Evolutionary conservation across 2,797 vertebrate genomes (phyloP).

Genomic region (Leptodactylus fallax): DNA sequence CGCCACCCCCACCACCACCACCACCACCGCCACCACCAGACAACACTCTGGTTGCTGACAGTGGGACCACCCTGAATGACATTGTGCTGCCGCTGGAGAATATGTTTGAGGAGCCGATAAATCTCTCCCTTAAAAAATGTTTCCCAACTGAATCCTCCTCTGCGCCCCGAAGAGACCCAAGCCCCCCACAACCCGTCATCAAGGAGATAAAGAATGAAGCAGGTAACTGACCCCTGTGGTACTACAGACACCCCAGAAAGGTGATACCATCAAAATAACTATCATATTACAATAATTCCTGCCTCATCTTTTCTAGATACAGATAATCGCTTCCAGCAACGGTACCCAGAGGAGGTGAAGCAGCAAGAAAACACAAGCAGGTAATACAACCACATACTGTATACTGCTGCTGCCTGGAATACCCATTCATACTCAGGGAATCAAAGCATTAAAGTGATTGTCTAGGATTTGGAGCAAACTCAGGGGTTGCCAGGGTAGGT

Average conservation of each 20-base stretch:
- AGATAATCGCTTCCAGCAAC: conserved; percentile 72
- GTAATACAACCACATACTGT: conserved; percentile 68
- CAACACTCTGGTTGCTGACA: conserved; percentile 62
- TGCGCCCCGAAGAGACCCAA: conserved; percentile 56
- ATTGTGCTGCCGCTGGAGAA: conserved; percentile 74
- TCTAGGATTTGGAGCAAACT: too few relatives aligned
- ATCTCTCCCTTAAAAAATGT: conserved; percentile 79
- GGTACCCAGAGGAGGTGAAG: conserved; percentile 71
- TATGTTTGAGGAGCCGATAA: conserved; percentile 80
- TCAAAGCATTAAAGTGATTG: too few relatives aligned
- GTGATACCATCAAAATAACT: too few relatives aligned
- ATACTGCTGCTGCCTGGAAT: too few relatives aligned
- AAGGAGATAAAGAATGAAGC: conserved; percentile 68
- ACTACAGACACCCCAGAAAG: not conserved
- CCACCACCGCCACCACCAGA: conserved; percentile 54
- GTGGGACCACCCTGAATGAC: conserved; percentile 68
- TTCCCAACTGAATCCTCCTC: conserved; percentile 55
- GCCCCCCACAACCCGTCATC: conserved; percentile 62
- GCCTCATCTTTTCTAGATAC: conserved; percentile 72
- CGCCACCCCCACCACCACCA: conserved; percentile 21
- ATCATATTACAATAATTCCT: not conserved
- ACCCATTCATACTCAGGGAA: too few relatives aligned
- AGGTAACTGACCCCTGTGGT: conserved; percentile 68
- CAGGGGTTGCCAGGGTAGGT: too few relatives aligned
- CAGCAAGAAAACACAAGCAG: conserved; percentile 71